Evolutionary conservation across 2,797 vertebrate genomes (phyloP).

Genomic region (Ptychadena robeensis): DNA sequence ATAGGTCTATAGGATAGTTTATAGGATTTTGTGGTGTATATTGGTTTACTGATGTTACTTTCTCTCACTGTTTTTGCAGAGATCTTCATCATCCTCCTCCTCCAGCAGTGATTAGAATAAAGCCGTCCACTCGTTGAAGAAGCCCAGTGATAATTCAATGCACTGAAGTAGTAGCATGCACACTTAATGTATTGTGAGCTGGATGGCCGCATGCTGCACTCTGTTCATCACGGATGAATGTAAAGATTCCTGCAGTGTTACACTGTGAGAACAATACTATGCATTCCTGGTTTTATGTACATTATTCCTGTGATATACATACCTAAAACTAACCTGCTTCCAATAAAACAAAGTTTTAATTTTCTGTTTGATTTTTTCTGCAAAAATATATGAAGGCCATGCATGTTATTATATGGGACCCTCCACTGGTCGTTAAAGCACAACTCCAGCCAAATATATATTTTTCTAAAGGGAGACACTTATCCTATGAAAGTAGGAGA

Average conservation of each 20-base stretch:
- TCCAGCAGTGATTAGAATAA: slow-evolving; percentile 50
- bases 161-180: slow-evolving; percentile 35
- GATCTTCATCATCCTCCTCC: slow-evolving; percentile 49
- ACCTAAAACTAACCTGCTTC: slow-evolving; percentile 27
- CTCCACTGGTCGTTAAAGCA: too few relatives aligned
- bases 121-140: not conserved
- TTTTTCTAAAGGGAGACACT: too few relatives aligned
- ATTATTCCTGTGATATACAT: not conserved
- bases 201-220: slow-evolving; percentile 1
- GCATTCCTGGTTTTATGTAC: slow-evolving; percentile 4
- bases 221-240: not conserved
- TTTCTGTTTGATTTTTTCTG: slow-evolving; percentile 17
- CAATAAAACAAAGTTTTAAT: slow-evolving; percentile 44
- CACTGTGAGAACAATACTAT: slow-evolving; percentile 9
- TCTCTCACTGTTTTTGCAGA: slow-evolving; percentile 34
- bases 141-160: not conserved
- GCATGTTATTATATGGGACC: too few relatives aligned
- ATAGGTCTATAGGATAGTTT: too few relatives aligned
- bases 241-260: slow-evolving; percentile 12
- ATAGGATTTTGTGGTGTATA: too few relatives aligned
- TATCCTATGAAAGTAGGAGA: too few relatives aligned
- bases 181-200: not conserved
- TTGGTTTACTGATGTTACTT: not conserved
- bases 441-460: too few relatives aligned
- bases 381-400: not conserved